phyloP scores from a whole-genome alignment of 2,797 vertebrate genomes.

The Thalassophryne amazonica region DNA sequence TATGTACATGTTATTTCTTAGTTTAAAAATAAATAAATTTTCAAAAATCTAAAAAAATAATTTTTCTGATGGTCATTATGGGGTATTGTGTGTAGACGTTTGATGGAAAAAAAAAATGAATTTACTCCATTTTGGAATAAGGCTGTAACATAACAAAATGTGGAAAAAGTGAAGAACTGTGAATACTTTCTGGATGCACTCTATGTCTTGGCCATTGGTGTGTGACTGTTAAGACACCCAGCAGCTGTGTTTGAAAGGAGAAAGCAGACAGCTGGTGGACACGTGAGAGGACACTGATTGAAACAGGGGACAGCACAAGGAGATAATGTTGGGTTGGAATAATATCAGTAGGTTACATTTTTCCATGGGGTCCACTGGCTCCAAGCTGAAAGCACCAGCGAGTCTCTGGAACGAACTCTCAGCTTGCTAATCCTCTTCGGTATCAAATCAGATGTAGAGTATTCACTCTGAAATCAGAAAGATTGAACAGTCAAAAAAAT shows the following conservation, averaged over 20 bases:
- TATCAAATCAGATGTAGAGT: slow-evolving; percentile 26
- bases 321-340: slow-evolving; percentile 2
- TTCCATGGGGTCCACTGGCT: slow-evolving; percentile 76
- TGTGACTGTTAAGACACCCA: neutral
- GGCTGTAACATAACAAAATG: too few relatives aligned
- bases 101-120: too few relatives aligned
- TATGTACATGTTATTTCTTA: too few relatives aligned
- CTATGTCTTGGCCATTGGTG: neutral
- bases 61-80: too few relatives aligned
- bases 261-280: neutral
- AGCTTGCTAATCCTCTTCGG: slow-evolving; percentile 54
- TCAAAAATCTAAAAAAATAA: too few relatives aligned
- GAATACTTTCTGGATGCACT: too few relatives aligned
- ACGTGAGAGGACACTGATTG: neutral
- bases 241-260: neutral
- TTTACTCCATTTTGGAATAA: too few relatives aligned
- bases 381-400: slow-evolving; percentile 68
- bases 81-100: too few relatives aligned
- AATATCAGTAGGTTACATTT: slow-evolving; percentile 66
- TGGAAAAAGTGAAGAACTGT: too few relatives aligned
- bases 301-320: slow-evolving; percentile 13
- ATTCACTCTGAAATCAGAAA: slow-evolving; percentile 14
- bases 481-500: slow-evolving; percentile 3
- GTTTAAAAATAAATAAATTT: too few relatives aligned
- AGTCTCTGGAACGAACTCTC: slow-evolving; percentile 74